A percentile compares a stretch with the other conserved stretches of the same genome.
These are phyloP conservation scores for Aphis gossypii DNA, from an alignment of 1,140 invertebrate genomes.

Conservation along the genomic window DNA sequence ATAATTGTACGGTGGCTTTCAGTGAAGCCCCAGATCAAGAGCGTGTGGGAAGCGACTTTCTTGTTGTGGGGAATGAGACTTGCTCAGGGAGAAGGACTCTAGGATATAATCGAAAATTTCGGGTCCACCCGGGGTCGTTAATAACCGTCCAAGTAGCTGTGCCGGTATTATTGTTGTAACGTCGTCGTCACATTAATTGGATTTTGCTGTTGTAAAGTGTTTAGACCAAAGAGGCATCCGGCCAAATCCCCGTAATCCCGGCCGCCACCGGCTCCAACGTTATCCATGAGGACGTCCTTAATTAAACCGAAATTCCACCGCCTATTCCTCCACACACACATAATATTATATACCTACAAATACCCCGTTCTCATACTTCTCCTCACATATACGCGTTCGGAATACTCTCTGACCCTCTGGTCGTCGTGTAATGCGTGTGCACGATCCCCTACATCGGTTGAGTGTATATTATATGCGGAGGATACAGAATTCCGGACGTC, in stretches of 20 bases:
- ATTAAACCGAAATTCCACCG: constrained; percentile 55
- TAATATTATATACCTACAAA: background rate
- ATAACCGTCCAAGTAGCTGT: constrained; percentile 52
- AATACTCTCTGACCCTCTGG: background rate
- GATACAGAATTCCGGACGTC: background rate
- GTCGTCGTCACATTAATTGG: constrained; percentile 57
- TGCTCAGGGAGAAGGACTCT: background rate
- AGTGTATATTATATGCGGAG: background rate
- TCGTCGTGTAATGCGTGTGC: background rate
- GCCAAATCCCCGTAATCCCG: constrained; percentile 57
- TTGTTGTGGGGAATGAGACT: background rate
- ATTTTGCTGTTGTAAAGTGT: constrained; percentile 56
- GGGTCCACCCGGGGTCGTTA: constrained; percentile 36
- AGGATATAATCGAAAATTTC: constrained; percentile 53
- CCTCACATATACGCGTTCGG: background rate
- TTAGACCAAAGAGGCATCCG: constrained; percentile 52
- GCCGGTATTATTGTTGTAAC: constrained; percentile 56
- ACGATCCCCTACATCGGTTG: background rate
- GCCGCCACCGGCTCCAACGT: background rate
- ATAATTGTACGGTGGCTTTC: background rate
- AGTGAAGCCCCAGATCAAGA: background rate
- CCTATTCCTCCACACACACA: background rate
- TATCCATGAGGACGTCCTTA: constrained; percentile 50
- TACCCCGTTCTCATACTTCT: background rate
- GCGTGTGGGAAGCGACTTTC: background rate